These are phyloP conservation scores for Chironex yamaguchii DNA, from an alignment of 30 jellyfish, hydroid and myxozoan species.

Conservation along the genomic window DNA sequence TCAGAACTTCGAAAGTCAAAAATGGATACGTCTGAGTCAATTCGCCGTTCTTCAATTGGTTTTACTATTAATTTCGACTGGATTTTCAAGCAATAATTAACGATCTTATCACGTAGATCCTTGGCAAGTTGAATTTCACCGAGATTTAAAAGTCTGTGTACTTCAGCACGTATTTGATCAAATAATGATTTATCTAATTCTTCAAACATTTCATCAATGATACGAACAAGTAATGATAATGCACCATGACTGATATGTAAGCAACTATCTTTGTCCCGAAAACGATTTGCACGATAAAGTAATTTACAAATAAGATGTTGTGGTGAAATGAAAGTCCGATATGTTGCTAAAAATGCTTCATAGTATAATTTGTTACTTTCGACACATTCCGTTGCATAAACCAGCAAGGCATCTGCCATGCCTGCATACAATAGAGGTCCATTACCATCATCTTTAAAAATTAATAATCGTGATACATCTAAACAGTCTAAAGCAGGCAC, in stretches of 20 bases:
- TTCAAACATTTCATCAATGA: constrained; percentile 95
- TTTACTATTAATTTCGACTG: constrained; percentile 80
- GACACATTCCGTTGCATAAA: constrained; percentile 79
- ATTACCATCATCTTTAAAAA: constrained; percentile 86
- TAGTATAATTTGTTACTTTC: constrained; percentile 67
- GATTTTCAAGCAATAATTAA: constrained; percentile 83
- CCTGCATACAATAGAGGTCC: constrained; percentile 96
- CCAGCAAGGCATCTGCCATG: constrained; percentile 90
- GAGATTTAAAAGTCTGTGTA: constrained; percentile 84
- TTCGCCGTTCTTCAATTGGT: constrained; percentile 41
- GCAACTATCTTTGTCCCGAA: constrained; percentile 81
- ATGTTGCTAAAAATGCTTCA: constrained; percentile 95
- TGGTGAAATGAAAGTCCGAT: constrained; percentile 94
- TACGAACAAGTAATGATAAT: constrained; percentile 74
- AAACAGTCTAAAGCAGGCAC: constrained; percentile 92
- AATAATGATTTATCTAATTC: constrained; percentile 94
- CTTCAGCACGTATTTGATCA: constrained; percentile 95
- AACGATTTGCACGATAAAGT: constrained; percentile 90
- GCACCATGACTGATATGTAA: constrained; percentile 75
- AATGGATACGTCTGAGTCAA: constrained; percentile 45
- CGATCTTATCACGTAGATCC: constrained; percentile 87
- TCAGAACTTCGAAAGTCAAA: constrained; percentile 89
- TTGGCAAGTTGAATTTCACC: constrained; percentile 92
- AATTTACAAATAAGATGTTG: constrained; percentile 86
- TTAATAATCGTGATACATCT: constrained; percentile 78